Evolutionary conservation across 2,113 vertebrate species (phyloP).

Genomic region (Nymphicus hollandicus): DNA sequence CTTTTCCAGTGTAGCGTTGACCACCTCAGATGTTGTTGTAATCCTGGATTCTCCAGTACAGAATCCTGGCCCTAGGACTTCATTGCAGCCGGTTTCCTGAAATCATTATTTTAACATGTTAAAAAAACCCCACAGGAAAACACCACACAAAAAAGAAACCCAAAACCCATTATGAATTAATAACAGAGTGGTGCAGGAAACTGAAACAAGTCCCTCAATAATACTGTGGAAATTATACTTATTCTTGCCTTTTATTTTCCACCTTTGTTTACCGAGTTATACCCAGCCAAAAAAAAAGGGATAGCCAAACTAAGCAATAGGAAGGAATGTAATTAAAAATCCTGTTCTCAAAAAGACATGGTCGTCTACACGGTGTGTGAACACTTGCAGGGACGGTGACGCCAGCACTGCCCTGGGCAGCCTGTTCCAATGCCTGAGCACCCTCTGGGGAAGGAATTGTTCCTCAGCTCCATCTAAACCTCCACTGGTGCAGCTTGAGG

Average conservation of each 20-base stretch:
- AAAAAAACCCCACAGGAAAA: accelerated
- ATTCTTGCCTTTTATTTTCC: background rate
- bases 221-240: background rate
- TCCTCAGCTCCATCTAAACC: too few species aligned
- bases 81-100: background rate
- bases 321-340: background rate
- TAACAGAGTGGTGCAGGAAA: background rate
- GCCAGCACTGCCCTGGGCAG: too few species aligned
- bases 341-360: background rate
- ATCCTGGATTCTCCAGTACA: background rate
- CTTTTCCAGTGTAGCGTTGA: background rate
- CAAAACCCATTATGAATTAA: background rate
- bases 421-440: too few species aligned
- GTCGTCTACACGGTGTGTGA: accelerated
- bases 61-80: background rate
- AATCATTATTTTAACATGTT: background rate
- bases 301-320: background rate
- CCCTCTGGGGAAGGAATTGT: too few species aligned
- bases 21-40: background rate
- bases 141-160: background rate
- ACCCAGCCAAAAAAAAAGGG: background rate
- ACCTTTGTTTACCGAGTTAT: background rate
- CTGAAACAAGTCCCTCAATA: background rate
- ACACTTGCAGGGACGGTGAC: too few species aligned
- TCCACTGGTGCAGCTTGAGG: background rate